Evolutionary conservation across 1,140 invertebrate genomes (phyloP), one percentile per base, ranked within the genome.

Genomic region (Cotesia typhae): DNA sequence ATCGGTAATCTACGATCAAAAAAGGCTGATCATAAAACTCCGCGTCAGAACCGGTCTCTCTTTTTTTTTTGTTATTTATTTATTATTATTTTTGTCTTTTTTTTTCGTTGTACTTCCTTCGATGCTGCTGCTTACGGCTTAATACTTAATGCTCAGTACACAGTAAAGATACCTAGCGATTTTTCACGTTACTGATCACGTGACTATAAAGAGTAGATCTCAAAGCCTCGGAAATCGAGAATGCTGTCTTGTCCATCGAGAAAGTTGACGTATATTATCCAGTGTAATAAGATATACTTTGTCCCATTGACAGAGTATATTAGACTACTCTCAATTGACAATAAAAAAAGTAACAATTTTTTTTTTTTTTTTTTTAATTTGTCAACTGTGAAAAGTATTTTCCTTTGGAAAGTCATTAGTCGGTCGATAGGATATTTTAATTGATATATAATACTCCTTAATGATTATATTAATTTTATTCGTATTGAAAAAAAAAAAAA

Each of bases 41-140:
- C 14, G 36, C 38, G 35, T 38, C 38, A 65, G n/a, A 71, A 71
- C 70, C 70, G 70, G 70, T 71, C 63, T 71, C n/a, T 20, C 17
- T 20, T 17, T 14, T 36, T 47, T 41, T 47, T 70, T 70, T 37
- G 6, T 59, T 20, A 7, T 71, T 71, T 14, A 59, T 64, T 35
- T 53, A 17, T 61, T 14, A 10, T 63, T 67, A 20, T 57, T 12
- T 36, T 68, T 55, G 5, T 55, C 10, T 17, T 17, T 55, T 55
- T 57, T 59, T 37, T 55, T 38, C 14, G 55, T 37, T 37, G 17
- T 38, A 64, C 20, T 71, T 71, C 60, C 68, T 70, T 59, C 36
- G 68, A 59, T 61, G 68, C 38, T 41, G 37, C 68, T 47, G 41
- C 5, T 47, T 47, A 47, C 41, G 6, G 41, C 41, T 47, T 47